Conservation (phyloP, 2,888 invertebrate genomes). For the Matsumyia berberina region DNA sequence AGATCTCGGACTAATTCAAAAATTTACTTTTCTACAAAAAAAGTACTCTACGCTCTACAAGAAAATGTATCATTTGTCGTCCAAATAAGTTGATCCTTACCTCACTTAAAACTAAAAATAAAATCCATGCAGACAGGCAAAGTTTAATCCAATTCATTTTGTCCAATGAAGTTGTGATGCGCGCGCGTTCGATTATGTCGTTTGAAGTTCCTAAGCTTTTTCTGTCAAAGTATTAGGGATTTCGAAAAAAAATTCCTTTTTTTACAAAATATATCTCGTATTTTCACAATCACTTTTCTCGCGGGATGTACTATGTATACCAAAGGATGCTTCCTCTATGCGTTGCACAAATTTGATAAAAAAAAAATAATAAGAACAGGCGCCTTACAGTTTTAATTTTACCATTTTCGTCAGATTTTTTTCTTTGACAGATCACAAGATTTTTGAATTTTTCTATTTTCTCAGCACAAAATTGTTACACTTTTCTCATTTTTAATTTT, state of each 20-base stretch:
- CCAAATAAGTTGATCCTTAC: constrained; percentile 78
- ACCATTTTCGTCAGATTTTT: constrained; percentile 71
- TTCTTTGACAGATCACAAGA: constrained; percentile 38
- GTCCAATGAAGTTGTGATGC: constrained; percentile 72
- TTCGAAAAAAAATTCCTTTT: too few species aligned
- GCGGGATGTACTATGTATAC: constrained; percentile 1
- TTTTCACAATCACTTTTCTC: constrained; percentile 14
- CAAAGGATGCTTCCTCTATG: not conserved
- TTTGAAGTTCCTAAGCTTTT: constrained; percentile 15
- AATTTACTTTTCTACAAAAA: not conserved
- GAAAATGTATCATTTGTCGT: too few species aligned
- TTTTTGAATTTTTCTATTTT: constrained; percentile 22
- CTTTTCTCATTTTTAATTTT: constrained; percentile 64
- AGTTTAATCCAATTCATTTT: constrained; percentile 84
- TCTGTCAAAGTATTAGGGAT: not conserved
- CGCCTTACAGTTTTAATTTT: constrained; percentile 63
- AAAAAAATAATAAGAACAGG: not conserved
- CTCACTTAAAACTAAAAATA: constrained; percentile 82
- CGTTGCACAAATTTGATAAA: constrained; percentile 32
- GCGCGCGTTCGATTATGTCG: constrained; percentile 34
- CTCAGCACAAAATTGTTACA: constrained; percentile 67
- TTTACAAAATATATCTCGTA: constrained; percentile 3
- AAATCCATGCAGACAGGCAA: constrained; percentile 83
- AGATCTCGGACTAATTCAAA: too few species aligned
- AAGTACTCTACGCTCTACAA: too few species aligned